Percentiles rank a stretch among this genome's conserved stretches.
These are phyloP conservation scores for Leptarthrus brevirostris DNA, from an alignment of 2,888 invertebrate species.

Conservation along the genomic window DNA sequence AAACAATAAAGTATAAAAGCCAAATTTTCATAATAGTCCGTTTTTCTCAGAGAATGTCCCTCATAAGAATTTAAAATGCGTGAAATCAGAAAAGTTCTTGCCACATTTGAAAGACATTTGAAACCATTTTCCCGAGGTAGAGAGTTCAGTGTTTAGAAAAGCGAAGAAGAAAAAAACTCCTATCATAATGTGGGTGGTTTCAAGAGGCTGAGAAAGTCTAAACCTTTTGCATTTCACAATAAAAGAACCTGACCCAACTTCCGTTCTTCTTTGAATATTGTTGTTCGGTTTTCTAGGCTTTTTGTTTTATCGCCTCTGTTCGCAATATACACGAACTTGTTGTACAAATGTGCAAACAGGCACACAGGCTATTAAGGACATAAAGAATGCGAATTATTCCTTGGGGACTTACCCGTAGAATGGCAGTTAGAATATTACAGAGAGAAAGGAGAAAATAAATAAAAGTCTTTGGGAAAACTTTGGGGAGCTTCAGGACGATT, in stretches of 20 bases:
- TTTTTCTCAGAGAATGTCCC: background rate
- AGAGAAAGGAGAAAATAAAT: constrained; percentile 19
- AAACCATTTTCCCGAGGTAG: constrained; percentile 6
- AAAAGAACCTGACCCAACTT: background rate
- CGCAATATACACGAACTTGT: too few species aligned
- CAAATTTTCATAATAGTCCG: constrained; percentile 20
- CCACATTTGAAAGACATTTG: constrained; percentile 26
- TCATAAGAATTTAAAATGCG: constrained; percentile 37
- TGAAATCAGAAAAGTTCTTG: constrained; percentile 20
- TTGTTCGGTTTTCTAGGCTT: too few species aligned
- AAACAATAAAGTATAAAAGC: constrained; percentile 25
- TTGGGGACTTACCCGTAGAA: constrained; percentile 19
- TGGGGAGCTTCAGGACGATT: constrained; percentile 19
- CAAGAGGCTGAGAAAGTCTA: too few species aligned
- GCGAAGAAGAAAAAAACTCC: too few species aligned
- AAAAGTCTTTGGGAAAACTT: constrained; percentile 21
- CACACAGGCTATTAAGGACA: constrained; percentile 33
- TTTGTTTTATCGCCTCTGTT: too few species aligned
- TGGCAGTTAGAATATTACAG: constrained; percentile 29
- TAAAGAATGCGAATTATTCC: constrained; percentile 34
- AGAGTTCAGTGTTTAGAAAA: background rate
- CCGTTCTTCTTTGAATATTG: too few species aligned
- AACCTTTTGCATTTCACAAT: too few species aligned
- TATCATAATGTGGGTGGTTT: constrained; percentile 27
- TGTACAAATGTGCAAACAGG: too few species aligned